phyloP scores from a whole-genome alignment of 2,797 vertebrate genomes.

The Enteromius viviparus region DNA sequence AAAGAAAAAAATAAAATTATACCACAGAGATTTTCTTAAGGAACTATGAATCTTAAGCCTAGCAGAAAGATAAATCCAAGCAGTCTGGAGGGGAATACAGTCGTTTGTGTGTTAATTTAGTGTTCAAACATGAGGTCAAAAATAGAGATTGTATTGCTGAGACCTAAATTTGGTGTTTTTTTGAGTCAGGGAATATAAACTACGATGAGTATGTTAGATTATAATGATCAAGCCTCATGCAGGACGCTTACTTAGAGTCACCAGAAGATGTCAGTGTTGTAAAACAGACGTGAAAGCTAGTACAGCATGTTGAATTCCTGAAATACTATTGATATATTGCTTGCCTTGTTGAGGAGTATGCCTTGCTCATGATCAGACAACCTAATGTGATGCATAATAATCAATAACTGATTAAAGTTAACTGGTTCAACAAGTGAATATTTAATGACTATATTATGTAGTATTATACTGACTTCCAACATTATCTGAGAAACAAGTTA shows the following conservation, averaged over 20 bases:
- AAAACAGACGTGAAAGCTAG: neutral
- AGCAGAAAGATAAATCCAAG: neutral
- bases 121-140: neutral
- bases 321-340: neutral
- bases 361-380: neutral
- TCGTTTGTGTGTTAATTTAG: neutral
- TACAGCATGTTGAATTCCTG: neutral
- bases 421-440: neutral
- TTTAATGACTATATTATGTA: neutral
- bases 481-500: neutral
- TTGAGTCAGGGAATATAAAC: neutral
- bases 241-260: neutral
- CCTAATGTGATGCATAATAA: neutral
- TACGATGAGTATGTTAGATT: neutral
- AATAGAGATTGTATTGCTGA: neutral
- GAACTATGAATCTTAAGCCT: neutral
- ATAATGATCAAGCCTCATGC: neutral
- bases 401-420: neutral
- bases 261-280: slow-evolving; percentile 58
- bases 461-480: neutral
- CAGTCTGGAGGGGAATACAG: neutral
- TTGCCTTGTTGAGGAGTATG: neutral
- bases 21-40: neutral
- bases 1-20: neutral
- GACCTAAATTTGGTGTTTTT: neutral